A percentile compares a stretch with the other conserved stretches of the same genome.
Conservation (phyloP, 2,113 vertebrate genomes). For the Microcebus ravelobensis region DNA sequence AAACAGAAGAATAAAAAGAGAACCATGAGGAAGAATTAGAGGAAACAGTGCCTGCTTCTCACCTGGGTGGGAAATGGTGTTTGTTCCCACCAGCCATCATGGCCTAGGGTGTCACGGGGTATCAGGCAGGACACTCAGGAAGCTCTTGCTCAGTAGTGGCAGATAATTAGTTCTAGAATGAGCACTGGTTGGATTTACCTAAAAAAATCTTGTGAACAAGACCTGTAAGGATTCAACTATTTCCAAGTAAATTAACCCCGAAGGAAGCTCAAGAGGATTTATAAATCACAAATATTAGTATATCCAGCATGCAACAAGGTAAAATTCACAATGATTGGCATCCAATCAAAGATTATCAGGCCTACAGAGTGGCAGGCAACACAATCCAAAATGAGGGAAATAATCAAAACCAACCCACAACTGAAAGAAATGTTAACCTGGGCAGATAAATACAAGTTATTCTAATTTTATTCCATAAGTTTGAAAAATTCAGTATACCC, state of each 20-base stretch:
- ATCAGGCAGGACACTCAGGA: background rate
- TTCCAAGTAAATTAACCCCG: background rate
- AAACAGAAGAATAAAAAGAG: background rate
- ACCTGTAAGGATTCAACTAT: background rate
- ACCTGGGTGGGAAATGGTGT: background rate
- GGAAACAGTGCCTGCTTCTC: background rate
- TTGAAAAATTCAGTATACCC: background rate
- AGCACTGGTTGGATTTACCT: background rate
- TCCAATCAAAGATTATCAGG: background rate
- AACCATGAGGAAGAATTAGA: background rate
- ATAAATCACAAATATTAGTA: background rate
- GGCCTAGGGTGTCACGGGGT: background rate
- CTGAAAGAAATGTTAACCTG: background rate
- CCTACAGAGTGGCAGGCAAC: background rate
- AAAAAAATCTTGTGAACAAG: background rate
- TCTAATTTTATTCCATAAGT: background rate
- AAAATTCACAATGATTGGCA: background rate
- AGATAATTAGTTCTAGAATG: background rate
- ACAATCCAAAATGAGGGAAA: background rate
- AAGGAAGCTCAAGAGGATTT: constrained; percentile 15
- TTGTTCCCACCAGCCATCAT: background rate
- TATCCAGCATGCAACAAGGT: background rate
- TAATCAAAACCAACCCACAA: background rate
- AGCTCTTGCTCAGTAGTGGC: background rate
- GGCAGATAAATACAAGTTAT: background rate